A percentile compares a stretch with the other conserved stretches of the same genome.
These are phyloP conservation scores for Alitta virens DNA, from an alignment of 2,888 invertebrate species.

Conservation along the genomic window DNA sequence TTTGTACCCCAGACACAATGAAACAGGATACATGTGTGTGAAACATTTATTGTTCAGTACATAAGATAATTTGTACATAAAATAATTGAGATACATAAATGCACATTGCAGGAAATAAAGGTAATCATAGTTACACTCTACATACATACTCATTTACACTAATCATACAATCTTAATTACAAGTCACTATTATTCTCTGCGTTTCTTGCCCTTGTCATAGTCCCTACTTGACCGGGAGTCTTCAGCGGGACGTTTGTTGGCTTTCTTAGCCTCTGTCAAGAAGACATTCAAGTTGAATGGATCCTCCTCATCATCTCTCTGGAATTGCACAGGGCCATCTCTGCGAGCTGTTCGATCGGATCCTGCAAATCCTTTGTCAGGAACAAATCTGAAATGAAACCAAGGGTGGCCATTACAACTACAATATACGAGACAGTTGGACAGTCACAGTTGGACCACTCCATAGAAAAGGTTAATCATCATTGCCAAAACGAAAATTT, in stretches of 20 bases:
- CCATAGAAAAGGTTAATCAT: too few relatives aligned
- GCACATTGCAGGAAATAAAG: too few relatives aligned
- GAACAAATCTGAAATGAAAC: constrained; percentile 75
- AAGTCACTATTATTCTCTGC: constrained; percentile 37
- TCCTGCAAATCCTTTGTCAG: constrained; percentile 95
- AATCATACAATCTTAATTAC: neutral
- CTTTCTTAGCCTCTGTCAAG: constrained; percentile 88
- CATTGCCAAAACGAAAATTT: too few relatives aligned
- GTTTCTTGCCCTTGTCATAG: constrained; percentile 43
- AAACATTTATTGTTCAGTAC: too few relatives aligned
- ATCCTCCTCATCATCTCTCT: constrained; percentile 71
- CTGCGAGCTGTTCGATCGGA: constrained; percentile 66
- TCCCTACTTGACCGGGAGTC: constrained; percentile 43
- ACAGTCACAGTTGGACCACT: too few relatives aligned
- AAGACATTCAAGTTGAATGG: constrained; percentile 98
- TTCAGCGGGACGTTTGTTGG: constrained; percentile 47
- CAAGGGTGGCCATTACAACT: too few relatives aligned
- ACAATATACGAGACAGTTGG: too few relatives aligned
- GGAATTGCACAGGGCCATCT: constrained; percentile 85
- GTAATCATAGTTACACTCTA: neutral
- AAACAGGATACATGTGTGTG: too few relatives aligned
- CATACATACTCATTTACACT: neutral
- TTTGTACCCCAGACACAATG: too few relatives aligned
- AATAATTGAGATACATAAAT: too few relatives aligned
- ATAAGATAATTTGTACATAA: too few relatives aligned